phyloP scores from a whole-genome alignment of 2,797 vertebrate species.

The Sebastes hubbsi region DNA sequence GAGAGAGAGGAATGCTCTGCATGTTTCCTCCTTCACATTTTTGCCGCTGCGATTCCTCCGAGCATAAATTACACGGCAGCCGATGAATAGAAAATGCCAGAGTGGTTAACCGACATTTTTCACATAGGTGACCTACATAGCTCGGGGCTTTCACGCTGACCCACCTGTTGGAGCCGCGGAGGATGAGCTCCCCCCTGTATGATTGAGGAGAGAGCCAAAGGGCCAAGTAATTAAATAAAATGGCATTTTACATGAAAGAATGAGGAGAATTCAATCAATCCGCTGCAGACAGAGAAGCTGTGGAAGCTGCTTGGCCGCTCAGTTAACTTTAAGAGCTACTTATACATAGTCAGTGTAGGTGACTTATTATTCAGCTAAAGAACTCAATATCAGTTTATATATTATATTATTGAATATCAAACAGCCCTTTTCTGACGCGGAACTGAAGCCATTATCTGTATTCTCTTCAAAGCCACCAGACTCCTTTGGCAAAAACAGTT shows the following conservation, averaged over 20 bases:
- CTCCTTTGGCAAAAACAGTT: background rate
- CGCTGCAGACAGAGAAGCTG: background rate
- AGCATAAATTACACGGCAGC: conserved; percentile 17
- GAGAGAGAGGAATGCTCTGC: conserved; percentile 12
- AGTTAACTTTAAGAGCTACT: background rate
- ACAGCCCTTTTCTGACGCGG: too few species aligned
- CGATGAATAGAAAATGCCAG: conserved; percentile 27
- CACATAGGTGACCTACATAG: conserved; percentile 66
- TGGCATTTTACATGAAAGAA: background rate
- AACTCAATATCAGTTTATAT: too few species aligned
- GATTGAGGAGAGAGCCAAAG: background rate
- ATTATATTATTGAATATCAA: too few species aligned
- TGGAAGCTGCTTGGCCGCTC: background rate
- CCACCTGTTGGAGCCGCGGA: conserved; percentile 50
- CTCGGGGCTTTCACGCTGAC: conserved; percentile 22
- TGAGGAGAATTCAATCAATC: background rate
- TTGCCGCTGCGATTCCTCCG: conserved; percentile 1
- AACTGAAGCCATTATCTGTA: background rate
- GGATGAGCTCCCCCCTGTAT: conserved; percentile 1
- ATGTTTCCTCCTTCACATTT: conserved; percentile 28
- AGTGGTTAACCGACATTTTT: conserved; percentile 58
- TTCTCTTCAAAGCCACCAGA: background rate
- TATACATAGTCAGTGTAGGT: too few species aligned
- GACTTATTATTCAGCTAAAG: too few species aligned
- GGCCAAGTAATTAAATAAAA: background rate